These are phyloP conservation scores for Hyaena hyaena DNA, from an alignment of 2,113 vertebrate species.

Conservation along the genomic window DNA sequence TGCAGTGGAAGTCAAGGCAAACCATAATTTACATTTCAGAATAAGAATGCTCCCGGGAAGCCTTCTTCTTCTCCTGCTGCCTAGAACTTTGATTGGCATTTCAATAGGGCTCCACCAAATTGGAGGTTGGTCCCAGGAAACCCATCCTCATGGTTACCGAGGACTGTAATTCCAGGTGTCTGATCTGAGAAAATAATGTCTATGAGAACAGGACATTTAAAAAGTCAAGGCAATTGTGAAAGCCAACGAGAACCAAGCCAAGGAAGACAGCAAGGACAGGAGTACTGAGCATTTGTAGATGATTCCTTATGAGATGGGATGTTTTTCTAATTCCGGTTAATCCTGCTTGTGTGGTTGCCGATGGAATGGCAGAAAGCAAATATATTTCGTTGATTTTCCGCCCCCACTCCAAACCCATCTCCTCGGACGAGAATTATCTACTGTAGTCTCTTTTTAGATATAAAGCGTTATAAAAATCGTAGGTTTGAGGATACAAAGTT, in stretches of 20 bases:
- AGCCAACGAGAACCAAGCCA: not conserved
- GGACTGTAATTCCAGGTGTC: slow-evolving; percentile 68
- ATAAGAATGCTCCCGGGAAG: slow-evolving; percentile 72
- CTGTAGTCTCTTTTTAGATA: not conserved
- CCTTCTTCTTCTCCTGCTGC: slow-evolving; percentile 67
- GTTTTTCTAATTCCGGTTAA: not conserved
- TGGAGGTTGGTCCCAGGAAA: slow-evolving; percentile 69
- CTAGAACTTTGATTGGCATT: slow-evolving; percentile 72
- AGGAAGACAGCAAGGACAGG: not conserved
- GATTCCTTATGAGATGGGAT: not conserved
- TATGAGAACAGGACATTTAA: slow-evolving; percentile 39
- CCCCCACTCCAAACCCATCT: not conserved
- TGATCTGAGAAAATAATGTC: slow-evolving; percentile 63
- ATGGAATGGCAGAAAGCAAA: not conserved
- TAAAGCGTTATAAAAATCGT: not conserved
- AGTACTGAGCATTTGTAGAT: not conserved
- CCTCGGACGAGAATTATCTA: not conserved
- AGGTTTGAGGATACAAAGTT: not conserved
- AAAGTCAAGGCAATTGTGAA: slow-evolving; percentile 44
- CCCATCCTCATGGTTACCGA: slow-evolving; percentile 55
- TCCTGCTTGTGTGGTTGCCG: not conserved
- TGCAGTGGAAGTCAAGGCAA: slow-evolving; percentile 76
- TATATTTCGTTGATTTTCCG: not conserved
- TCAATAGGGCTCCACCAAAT: slow-evolving; percentile 73
- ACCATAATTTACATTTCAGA: slow-evolving; percentile 83